Percentiles rank a stretch among this genome's conserved stretches.
These are phyloP conservation scores for Aselliscus stoliczkanus DNA, from an alignment of 2,797 vertebrate genomes.

Conservation along the genomic window DNA sequence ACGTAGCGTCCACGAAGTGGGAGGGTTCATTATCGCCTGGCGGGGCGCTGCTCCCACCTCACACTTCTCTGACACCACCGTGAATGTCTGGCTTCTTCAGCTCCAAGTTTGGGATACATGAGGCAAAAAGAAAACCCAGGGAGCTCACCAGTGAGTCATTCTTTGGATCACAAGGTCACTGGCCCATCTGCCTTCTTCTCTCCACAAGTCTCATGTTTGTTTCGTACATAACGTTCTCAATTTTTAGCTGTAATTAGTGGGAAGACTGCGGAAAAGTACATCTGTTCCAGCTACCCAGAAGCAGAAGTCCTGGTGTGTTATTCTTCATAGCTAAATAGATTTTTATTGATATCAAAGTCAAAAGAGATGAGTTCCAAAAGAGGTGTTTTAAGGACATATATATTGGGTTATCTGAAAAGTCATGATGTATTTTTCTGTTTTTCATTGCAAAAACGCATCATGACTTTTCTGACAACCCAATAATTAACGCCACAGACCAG, in stretches of 20 bases:
- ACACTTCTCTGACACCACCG: neutral
- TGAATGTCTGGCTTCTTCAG: neutral
- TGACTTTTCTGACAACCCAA: no score
- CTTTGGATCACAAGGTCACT: neutral
- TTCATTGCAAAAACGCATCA: no score
- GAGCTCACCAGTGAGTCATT: neutral
- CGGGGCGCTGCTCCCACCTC: accelerated
- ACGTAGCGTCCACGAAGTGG: neutral
- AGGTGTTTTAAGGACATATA: neutral
- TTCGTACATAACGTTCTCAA: neutral
- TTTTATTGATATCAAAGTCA: neutral
- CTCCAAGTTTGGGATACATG: neutral
- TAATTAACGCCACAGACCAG: neutral
- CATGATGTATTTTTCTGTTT: no score
- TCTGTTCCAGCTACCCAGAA: neutral
- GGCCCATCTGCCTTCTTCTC: neutral
- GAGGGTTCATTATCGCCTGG: neutral
- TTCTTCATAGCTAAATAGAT: neutral
- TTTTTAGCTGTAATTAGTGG: neutral
- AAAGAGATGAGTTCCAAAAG: neutral
- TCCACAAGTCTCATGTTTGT: neutral
- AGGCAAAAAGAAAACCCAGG: neutral
- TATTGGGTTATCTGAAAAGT: no score
- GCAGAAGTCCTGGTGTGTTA: neutral
- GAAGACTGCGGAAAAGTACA: neutral